Percentiles rank a stretch among this genome's conserved stretches.
Conservation (phyloP, 2,113 vertebrate genomes). For the Tachycineta bicolor region DNA sequence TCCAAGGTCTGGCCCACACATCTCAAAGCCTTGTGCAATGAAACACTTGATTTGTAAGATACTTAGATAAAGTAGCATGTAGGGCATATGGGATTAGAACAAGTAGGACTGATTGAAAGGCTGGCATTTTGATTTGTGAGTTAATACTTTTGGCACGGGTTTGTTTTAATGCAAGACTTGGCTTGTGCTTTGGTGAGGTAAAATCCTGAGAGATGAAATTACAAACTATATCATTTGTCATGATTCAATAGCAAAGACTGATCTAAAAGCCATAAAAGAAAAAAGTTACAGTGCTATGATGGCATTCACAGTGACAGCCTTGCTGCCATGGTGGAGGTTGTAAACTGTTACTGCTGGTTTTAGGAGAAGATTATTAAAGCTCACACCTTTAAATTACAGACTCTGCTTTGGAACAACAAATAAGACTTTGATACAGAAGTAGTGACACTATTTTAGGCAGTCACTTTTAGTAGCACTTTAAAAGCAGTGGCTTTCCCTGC, state of each 20-base stretch:
- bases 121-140: not conserved
- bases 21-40: not conserved
- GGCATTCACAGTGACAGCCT: not conserved
- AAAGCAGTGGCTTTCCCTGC: not conserved
- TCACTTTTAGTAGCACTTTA: not conserved
- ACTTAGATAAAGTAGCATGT: not conserved
- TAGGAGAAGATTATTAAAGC: not conserved
- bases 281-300: not conserved
- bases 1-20: not conserved
- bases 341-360: not conserved
- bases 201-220: not conserved
- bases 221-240: not conserved
- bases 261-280: not conserved
- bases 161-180: slow-evolving; percentile 23
- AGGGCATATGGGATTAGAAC: not conserved
- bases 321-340: not conserved
- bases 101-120: not conserved
- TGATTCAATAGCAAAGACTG: not conserved
- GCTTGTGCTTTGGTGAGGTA: not conserved
- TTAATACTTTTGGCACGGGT: not conserved
- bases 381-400: not conserved
- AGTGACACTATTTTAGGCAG: not conserved
- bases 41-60: not conserved
- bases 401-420: not conserved
- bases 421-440: not conserved